phyloP scores from a whole-genome alignment of 2,797 vertebrate species.

The Amphiprion clarkii region DNA sequence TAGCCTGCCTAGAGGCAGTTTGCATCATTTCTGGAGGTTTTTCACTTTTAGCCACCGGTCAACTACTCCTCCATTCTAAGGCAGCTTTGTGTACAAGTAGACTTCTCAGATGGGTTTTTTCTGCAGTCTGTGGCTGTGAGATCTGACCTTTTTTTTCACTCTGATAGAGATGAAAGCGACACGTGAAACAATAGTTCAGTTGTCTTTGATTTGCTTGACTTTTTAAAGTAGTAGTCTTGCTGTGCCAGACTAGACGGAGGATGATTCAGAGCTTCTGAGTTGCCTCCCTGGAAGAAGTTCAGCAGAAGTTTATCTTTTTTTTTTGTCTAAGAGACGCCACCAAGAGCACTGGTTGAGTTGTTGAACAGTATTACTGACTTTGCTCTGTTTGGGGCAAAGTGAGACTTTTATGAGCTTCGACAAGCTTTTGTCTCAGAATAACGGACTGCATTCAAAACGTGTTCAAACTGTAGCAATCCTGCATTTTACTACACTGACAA shows the following conservation, averaged over 20 bases:
- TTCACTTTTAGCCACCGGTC: no score
- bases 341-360: neutral
- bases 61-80: neutral
- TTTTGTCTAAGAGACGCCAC: constrained; percentile 1
- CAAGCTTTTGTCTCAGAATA: constrained; percentile 1
- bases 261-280: constrained; percentile 9
- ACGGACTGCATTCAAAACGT: neutral
- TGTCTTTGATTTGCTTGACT: constrained; percentile 35
- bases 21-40: neutral
- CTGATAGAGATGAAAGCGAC: constrained; percentile 18
- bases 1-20: no score
- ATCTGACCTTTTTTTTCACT: neutral
- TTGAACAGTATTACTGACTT: constrained; percentile 48
- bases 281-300: constrained; percentile 27
- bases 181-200: constrained; percentile 13
- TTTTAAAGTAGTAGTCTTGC: constrained; percentile 25
- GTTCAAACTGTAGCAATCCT: neutral
- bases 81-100: constrained; percentile 46
- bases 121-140: neutral
- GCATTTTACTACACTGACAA: constrained; percentile 21
- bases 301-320: constrained; percentile 39
- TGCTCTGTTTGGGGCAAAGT: constrained; percentile 11
- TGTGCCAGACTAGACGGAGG: constrained; percentile 13
- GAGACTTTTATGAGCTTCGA: constrained; percentile 12
- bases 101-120: neutral